phyloP scores from a whole-genome alignment of 2,113 vertebrate genomes.

The Vulpes ferrilata region DNA sequence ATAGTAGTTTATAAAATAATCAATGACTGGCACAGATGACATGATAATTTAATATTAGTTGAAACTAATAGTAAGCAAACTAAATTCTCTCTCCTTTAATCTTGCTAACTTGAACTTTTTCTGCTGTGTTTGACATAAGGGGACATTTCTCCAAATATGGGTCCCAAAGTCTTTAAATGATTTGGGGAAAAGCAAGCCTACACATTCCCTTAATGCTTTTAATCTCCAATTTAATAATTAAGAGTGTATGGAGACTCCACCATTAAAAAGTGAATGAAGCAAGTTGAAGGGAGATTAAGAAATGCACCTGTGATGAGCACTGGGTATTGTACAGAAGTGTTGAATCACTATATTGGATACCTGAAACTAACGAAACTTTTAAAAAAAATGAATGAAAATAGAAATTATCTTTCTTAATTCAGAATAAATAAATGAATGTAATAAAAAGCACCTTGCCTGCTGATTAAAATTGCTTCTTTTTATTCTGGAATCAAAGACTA shows the following conservation, averaged over 20 bases:
- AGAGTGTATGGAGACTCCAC: background rate
- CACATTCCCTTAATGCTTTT: background rate
- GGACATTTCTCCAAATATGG: background rate
- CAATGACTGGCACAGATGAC: background rate
- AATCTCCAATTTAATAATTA: background rate
- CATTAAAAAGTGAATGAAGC: background rate
- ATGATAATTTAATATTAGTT: background rate
- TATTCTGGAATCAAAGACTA: background rate
- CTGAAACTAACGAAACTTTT: background rate
- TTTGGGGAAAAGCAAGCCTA: background rate
- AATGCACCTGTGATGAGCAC: background rate
- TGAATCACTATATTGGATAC: background rate
- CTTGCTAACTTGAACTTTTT: background rate
- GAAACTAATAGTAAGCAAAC: background rate
- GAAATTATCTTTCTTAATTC: background rate
- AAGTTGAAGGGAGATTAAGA: background rate
- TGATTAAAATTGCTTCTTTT: constrained; percentile 25
- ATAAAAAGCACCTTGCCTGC: background rate
- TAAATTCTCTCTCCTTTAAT: background rate
- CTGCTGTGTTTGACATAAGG: background rate
- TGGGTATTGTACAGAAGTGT: background rate
- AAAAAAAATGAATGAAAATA: background rate
- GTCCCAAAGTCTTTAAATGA: background rate
- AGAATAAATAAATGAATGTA: background rate
- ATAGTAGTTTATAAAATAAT: background rate